phyloP scores from a whole-genome alignment of 2,888 invertebrate species.

The Adineta ricciae region DNA sequence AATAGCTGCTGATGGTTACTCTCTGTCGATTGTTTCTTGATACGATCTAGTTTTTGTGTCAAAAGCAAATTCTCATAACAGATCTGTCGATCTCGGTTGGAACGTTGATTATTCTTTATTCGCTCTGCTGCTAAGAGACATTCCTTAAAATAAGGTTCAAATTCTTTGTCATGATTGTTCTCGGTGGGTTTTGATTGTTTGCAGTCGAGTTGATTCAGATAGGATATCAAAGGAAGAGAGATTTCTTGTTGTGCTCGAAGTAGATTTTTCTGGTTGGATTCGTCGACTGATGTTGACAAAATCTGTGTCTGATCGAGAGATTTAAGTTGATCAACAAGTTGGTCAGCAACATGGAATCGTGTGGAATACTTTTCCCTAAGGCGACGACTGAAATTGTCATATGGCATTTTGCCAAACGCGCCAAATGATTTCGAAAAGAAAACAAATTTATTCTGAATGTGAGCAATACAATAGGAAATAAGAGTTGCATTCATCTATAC shows the following conservation, averaged over 20 bases:
- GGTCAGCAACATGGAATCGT: neutral
- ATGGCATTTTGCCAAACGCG: neutral
- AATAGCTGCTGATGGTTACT: neutral
- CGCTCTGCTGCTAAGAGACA: neutral
- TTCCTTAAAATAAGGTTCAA: neutral
- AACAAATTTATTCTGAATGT: neutral
- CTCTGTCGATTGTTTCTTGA: neutral
- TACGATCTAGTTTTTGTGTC: neutral
- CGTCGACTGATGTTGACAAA: too few relatives aligned
- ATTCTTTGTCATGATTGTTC: neutral
- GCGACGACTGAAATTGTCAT: neutral
- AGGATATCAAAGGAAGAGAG: neutral
- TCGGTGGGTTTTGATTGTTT: neutral
- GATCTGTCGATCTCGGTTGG: neutral
- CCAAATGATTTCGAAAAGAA: neutral
- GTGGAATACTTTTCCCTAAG: neutral
- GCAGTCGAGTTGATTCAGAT: neutral
- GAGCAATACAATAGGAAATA: neutral
- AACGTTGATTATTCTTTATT: neutral
- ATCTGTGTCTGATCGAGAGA: neutral
- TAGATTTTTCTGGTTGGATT: neutral
- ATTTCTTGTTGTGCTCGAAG: neutral
- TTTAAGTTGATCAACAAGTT: neutral
- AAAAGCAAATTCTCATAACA: constrained; percentile 15
- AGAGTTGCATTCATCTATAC: neutral